These are phyloP conservation scores for Tipula confusa DNA, from an alignment of 2,888 invertebrate genomes.

Conservation along the genomic window DNA sequence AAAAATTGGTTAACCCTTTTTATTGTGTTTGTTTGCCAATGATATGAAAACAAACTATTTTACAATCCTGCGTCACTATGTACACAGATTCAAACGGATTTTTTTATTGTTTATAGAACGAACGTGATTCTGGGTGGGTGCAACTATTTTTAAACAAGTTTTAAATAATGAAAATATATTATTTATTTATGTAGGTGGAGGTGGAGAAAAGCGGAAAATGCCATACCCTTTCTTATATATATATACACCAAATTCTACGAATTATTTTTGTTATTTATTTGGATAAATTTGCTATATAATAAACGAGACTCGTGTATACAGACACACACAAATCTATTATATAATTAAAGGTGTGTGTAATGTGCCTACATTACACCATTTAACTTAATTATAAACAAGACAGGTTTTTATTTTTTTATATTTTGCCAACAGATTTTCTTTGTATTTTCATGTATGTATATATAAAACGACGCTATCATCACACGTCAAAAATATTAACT, in stretches of 20 bases:
- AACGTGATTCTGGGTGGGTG: neutral
- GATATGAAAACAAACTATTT: neutral
- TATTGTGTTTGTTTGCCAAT: neutral
- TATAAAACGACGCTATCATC: neutral
- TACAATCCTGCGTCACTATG: neutral
- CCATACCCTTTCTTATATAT: neutral
- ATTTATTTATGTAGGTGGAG: neutral
- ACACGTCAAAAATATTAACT: neutral
- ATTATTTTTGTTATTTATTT: neutral
- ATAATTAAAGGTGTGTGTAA: slow-evolving; percentile 20
- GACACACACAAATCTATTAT: neutral
- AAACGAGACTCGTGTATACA: neutral
- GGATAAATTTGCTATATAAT: neutral
- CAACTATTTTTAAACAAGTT: neutral
- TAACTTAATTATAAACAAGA: slow-evolving; percentile 20
- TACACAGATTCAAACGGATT: no score
- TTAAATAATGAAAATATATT: neutral
- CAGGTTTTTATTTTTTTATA: neutral
- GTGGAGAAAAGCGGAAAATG: neutral
- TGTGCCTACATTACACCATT: slow-evolving; percentile 5
- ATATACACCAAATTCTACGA: neutral
- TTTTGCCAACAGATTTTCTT: neutral
- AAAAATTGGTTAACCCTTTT: neutral
- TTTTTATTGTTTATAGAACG: no score
- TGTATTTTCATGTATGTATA: neutral